Evolutionary conservation across 2,888 invertebrate genomes (phyloP).

Genomic region (Peribatodes rhomboidaria): DNA sequence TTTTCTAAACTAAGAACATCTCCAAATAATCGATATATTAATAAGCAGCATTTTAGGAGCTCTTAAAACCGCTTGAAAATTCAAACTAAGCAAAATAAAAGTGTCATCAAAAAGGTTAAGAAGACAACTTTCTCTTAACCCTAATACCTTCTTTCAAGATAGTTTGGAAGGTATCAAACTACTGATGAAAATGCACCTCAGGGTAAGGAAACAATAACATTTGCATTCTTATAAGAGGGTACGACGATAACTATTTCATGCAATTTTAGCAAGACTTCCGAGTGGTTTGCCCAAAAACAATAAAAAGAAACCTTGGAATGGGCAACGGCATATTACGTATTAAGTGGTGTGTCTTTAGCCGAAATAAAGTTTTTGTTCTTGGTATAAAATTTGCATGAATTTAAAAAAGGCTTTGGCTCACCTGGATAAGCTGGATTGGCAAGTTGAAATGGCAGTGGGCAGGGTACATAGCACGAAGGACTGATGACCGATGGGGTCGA

Average conservation of each 20-base stretch:
- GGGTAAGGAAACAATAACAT: constrained; percentile 67
- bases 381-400: too few relatives aligned
- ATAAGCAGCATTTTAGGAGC: too few relatives aligned
- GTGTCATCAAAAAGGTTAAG: constrained; percentile 23
- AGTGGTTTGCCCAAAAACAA: constrained; percentile 43
- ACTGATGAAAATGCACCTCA: constrained; percentile 60
- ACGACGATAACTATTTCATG: constrained; percentile 59
- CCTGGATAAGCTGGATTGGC: too few relatives aligned
- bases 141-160: constrained; percentile 43
- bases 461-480: too few relatives aligned
- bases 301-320: constrained; percentile 38
- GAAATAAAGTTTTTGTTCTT: neutral
- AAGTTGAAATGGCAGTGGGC: too few relatives aligned
- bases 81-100: constrained; percentile 6
- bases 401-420: too few relatives aligned
- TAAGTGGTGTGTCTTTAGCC: neutral
- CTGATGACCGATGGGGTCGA: too few relatives aligned
- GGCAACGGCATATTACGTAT: neutral
- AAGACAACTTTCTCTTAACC: constrained; percentile 17
- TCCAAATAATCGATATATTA: too few relatives aligned
- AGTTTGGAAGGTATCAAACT: constrained; percentile 52
- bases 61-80: neutral
- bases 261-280: constrained; percentile 46
- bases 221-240: constrained; percentile 69
- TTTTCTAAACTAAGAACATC: too few relatives aligned